A percentile compares a stretch with the other conserved stretches of the same genome.
Conservation (phyloP, 2,797 vertebrate genomes). For the Pelodytes ibericus region DNA sequence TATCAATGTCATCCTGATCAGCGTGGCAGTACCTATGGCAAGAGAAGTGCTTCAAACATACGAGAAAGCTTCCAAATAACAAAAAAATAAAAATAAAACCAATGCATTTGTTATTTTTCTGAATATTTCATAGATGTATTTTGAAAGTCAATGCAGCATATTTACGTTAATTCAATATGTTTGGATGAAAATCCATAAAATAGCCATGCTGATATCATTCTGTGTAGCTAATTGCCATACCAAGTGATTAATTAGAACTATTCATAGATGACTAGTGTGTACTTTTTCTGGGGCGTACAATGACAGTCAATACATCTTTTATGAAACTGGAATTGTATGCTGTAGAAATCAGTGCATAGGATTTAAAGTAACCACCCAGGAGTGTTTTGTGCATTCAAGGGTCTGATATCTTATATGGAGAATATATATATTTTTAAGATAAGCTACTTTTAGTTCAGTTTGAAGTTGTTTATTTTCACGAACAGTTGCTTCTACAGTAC, state of each 20-base stretch:
- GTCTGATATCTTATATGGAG: too few species aligned
- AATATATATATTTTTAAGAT: too few species aligned
- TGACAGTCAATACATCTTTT: too few species aligned
- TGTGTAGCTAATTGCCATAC: too few species aligned
- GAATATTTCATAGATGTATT: slow-evolving; percentile 23
- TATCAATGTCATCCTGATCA: slow-evolving; percentile 57
- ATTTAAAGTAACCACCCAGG: not conserved
- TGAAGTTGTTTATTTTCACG: too few species aligned
- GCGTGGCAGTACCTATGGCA: slow-evolving; percentile 54
- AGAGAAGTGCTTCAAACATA: slow-evolving; percentile 50
- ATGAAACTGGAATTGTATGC: too few species aligned
- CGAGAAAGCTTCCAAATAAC: slow-evolving; percentile 36
- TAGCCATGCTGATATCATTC: too few species aligned
- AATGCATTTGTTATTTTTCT: not conserved
- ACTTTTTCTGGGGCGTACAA: not conserved
- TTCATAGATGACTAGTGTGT: not conserved
- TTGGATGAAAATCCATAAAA: slow-evolving; percentile 15
- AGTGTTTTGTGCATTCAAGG: too few species aligned
- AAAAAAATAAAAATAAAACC: slow-evolving; percentile 30
- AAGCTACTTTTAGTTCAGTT: too few species aligned
- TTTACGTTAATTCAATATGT: slow-evolving; percentile 24
- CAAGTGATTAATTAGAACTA: not conserved
- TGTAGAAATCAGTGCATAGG: too few species aligned
- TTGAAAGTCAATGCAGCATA: slow-evolving; percentile 24
- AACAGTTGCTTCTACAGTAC: too few species aligned